Conservation (phyloP, 2,113 vertebrate genomes). For the Pelmatolapia mariae region DNA sequence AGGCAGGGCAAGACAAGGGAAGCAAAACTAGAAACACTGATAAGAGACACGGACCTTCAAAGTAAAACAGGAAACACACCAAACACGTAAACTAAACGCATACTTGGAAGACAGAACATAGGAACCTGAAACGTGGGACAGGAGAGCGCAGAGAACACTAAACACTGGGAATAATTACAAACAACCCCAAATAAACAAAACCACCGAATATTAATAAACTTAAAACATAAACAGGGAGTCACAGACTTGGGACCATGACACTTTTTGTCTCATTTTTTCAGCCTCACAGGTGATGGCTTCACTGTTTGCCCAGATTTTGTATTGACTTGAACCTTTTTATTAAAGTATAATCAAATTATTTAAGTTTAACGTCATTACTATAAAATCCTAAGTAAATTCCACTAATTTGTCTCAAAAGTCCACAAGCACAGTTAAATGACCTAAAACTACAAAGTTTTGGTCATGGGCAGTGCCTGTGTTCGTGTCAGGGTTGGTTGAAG, state of each 20-base stretch:
- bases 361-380: background rate
- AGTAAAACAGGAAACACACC: background rate
- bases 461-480: background rate
- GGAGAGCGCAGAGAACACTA: background rate
- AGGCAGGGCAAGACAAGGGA: background rate
- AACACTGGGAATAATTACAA: background rate
- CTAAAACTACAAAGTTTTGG: background rate
- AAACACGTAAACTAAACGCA: background rate
- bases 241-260: background rate
- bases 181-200: background rate
- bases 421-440: background rate
- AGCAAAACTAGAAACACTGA: background rate
- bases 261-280: background rate
- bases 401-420: background rate
- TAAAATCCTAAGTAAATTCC: background rate
- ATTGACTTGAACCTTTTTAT: background rate
- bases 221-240: background rate
- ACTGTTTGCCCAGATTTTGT: background rate
- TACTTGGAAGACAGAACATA: background rate
- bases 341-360: background rate
- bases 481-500: background rate
- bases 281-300: background rate
- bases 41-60: background rate
- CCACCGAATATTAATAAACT: background rate
- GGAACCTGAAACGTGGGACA: background rate